These are phyloP conservation scores for Bergia puertoricense DNA, from an alignment of 92 coral and sea anemone genomes.

Conservation along the genomic window DNA sequence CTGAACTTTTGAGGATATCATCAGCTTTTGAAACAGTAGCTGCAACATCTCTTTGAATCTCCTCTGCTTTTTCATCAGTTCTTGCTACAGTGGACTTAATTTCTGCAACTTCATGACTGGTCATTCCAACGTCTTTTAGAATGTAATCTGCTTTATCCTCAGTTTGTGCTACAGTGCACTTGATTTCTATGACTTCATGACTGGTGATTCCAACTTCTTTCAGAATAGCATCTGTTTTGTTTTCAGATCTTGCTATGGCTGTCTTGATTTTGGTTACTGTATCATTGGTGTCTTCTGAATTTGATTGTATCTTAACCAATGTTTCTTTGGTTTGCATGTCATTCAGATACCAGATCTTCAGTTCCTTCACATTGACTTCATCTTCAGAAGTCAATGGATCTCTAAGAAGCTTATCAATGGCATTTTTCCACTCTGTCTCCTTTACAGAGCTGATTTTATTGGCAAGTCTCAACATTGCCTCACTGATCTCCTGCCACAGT, in stretches of 20 bases:
- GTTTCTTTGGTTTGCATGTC: slow-evolving; percentile 51
- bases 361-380: slow-evolving; percentile 41
- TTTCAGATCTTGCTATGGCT: background rate
- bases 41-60: background rate
- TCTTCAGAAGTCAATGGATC: slow-evolving; percentile 50
- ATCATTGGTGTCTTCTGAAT: slow-evolving; percentile 8
- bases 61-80: too few relatives aligned
- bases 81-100: too few relatives aligned
- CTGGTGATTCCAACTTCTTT: too few relatives aligned
- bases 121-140: too few relatives aligned
- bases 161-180: too few relatives aligned
- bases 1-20: background rate
- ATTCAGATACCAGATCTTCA: slow-evolving; percentile 57
- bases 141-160: too few relatives aligned
- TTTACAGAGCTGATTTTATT: slow-evolving; percentile 20
- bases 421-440: slow-evolving; percentile 44
- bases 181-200: too few relatives aligned
- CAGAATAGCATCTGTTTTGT: background rate
- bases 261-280: background rate
- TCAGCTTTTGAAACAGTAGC: background rate
- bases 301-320: slow-evolving; percentile 10
- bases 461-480: slow-evolving; percentile 56
- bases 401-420: slow-evolving; percentile 19
- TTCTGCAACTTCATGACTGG: too few relatives aligned
- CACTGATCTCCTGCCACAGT: slow-evolving; percentile 51